Evolutionary conservation across 2,888 invertebrate genomes (phyloP), one percentile per base, ranked within the genome.

Genomic region (Liposcelis brunnea): DNA sequence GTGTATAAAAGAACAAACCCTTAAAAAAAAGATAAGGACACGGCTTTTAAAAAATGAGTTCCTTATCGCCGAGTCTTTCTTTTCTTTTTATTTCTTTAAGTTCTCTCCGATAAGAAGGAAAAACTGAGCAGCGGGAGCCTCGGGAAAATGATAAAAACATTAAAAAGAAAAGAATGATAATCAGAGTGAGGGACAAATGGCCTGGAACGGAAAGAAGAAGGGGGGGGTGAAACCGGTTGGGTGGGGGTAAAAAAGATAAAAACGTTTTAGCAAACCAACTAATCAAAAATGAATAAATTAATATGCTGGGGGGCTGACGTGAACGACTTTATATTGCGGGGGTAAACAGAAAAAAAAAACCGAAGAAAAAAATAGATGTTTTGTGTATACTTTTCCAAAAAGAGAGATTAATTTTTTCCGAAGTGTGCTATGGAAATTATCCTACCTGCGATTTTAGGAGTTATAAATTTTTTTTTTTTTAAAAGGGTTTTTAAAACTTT

Each of bases 11-110:
- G 40, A 40, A 40, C 40, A 40, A 40, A 40, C 40, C 40, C 40
- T 40, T 40, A 40, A 40, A 19, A n/a, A 35, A 35, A 40, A 40
- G 40, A 40, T 40, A 40, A 40, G 21, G 21, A 40, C 40, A 40
- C 40, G 40, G 40, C 40, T 40, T 40, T 40, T 40, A 40, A 40
- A 40, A 40, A 40, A 40, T 40, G 40, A 40, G 40, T 40, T 40
- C 40, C 40, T 40, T 40, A 40, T 40, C 40, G 19, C 18, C n/a
- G 16, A 14, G 40, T 40, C 40, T 40, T 26, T 40, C 40, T 19
- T 40, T 40, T 40, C 40, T 40, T 40, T 40, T 40, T 40, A 40
- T 40, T 40, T 40, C 40, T 40, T 40, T 40, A 40, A 40, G 40
- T 40, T 40, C 21, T 40, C 40, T 40, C 40, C 40, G 40, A 40